Conservation (phyloP, 2,888 invertebrate species). For the Cantharis flavilabris region DNA sequence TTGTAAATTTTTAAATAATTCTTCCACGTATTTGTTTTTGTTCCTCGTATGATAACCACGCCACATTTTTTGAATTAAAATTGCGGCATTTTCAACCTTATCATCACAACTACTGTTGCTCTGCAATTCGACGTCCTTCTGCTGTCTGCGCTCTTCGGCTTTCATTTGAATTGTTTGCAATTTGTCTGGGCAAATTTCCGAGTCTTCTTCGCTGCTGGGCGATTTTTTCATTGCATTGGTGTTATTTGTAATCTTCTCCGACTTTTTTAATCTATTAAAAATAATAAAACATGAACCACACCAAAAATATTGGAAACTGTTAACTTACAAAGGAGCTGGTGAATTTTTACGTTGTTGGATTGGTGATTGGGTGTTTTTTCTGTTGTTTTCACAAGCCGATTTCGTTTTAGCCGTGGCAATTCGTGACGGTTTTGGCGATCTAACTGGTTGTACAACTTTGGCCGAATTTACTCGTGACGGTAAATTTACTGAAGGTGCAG, state of each 20-base stretch:
- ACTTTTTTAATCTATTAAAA: conserved; percentile 15
- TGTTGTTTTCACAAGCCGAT: conserved; percentile 31
- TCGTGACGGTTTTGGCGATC: conserved; percentile 41
- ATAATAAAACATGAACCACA: not conserved
- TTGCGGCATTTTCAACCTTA: conserved; percentile 64
- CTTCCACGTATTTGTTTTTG: conserved; percentile 68
- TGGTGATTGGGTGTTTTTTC: conserved; percentile 43
- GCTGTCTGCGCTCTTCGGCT: conserved; percentile 57
- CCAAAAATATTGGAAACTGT: not conserved
- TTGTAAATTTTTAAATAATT: conserved; percentile 70
- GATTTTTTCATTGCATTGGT: conserved; percentile 48
- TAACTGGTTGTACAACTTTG: conserved; percentile 27
- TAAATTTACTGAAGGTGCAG: conserved; percentile 34
- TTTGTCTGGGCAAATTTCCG: conserved; percentile 70
- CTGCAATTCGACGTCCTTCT: conserved; percentile 44
- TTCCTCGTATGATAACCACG: conserved; percentile 81
- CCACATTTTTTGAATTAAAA: conserved; percentile 86
- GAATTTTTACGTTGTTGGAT: conserved; percentile 37
- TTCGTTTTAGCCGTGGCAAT: conserved; percentile 34
- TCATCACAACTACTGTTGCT: conserved; percentile 47
- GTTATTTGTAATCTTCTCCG: conserved; percentile 26
- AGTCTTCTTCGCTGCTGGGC: conserved; percentile 65
- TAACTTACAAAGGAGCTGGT: not conserved
- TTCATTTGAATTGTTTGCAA: conserved; percentile 68
- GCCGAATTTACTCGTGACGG: conserved; percentile 19